Conservation (phyloP, 2,113 vertebrate species). For the Sinocyclocheilus anophthalmus region DNA sequence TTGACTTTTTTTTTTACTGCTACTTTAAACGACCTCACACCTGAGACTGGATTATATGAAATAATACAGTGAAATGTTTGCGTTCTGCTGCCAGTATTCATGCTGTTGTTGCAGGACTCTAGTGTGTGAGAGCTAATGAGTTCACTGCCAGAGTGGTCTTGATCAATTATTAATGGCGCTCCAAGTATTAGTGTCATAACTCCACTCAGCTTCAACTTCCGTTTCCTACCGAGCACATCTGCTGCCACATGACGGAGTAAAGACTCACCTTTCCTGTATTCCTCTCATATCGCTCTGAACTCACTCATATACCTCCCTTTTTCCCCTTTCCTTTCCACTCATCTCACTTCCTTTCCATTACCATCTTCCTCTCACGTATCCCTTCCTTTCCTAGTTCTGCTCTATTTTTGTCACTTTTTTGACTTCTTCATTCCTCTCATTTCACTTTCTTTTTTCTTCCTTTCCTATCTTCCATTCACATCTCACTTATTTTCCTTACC, state of each 20-base stretch:
- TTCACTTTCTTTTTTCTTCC: not conserved
- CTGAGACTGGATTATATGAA: not conserved
- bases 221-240: conserved; percentile 39
- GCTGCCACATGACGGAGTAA: not conserved
- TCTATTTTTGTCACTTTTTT: not conserved
- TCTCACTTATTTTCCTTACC: too few relatives aligned
- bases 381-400: too few relatives aligned
- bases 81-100: not conserved
- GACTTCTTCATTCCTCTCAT: not conserved
- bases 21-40: not conserved
- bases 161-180: conserved; percentile 54
- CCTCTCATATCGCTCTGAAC: not conserved
- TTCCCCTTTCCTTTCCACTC: not conserved
- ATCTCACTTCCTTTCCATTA: not conserved
- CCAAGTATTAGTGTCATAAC: conserved; percentile 42
- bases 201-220: conserved; percentile 33
- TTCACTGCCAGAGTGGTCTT: conserved; percentile 38
- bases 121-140: conserved; percentile 42
- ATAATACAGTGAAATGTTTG: not conserved
- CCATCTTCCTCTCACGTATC: too few relatives aligned
- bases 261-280: conserved; percentile 17
- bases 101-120: not conserved
- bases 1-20: not conserved
- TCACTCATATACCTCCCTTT: not conserved
- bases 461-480: too few relatives aligned